Conservation (phyloP, 2,888 invertebrate species). For the Drosophila anomalipes region DNA sequence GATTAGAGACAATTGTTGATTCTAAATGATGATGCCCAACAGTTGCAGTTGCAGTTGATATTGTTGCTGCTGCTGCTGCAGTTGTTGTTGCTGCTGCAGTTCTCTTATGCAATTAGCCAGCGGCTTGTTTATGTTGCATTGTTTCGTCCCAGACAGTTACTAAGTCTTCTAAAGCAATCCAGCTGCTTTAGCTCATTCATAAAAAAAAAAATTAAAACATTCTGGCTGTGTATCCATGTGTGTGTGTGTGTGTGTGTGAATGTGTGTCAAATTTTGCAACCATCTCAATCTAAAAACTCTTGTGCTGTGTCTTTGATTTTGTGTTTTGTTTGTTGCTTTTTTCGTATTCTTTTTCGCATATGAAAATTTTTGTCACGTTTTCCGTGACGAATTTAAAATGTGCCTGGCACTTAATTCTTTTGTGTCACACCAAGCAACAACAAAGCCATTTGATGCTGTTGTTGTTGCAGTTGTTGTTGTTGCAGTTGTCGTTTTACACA, state of each 20-base stretch:
- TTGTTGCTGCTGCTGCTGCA: slow-evolving; percentile 10
- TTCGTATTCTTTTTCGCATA: slow-evolving; percentile 56
- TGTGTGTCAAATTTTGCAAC: slow-evolving; percentile 79
- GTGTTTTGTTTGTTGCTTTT: slow-evolving; percentile 19
- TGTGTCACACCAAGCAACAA: slow-evolving; percentile 50
- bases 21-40: slow-evolving; percentile 58
- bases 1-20: slow-evolving; percentile 68
- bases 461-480: slow-evolving; percentile 44
- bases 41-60: neutral
- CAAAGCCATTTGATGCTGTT: slow-evolving; percentile 25
- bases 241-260: slow-evolving; percentile 62
- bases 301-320: slow-evolving; percentile 36
- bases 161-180: slow-evolving; percentile 32
- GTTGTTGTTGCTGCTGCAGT: slow-evolving; percentile 15
- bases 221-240: slow-evolving; percentile 37
- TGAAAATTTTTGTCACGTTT: slow-evolving; percentile 80
- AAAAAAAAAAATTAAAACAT: slow-evolving; percentile 58
- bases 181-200: slow-evolving; percentile 65
- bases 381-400: slow-evolving; percentile 80
- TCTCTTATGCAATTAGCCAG: slow-evolving; percentile 71
- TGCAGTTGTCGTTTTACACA: slow-evolving; percentile 67
- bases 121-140: slow-evolving; percentile 74
- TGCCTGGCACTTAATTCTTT: slow-evolving; percentile 79
- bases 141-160: slow-evolving; percentile 46
- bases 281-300: slow-evolving; percentile 58